Conservation (phyloP, 2,113 vertebrate species). For the Ginglymostoma cirratum region DNA sequence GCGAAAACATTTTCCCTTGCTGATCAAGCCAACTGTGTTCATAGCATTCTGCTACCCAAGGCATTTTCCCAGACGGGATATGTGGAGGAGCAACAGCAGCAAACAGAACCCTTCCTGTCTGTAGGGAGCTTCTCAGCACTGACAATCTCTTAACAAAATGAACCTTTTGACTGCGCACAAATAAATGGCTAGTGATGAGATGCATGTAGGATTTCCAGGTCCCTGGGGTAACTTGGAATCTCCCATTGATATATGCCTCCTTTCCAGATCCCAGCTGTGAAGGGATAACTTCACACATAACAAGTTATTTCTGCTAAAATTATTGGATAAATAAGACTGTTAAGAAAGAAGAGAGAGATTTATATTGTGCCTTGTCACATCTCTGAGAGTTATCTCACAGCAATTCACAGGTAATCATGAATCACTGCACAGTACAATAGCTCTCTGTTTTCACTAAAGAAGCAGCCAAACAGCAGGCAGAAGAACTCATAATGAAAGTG, state of each 20-base stretch:
- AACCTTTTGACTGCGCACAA: not conserved
- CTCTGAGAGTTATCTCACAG: not conserved
- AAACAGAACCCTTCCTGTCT: not conserved
- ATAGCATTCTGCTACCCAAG: not conserved
- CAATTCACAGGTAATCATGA: not conserved
- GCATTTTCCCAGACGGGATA: constrained; percentile 26
- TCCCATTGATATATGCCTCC: not conserved
- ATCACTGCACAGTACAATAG: not conserved
- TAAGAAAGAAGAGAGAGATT: not conserved
- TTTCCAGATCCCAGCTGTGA: not conserved
- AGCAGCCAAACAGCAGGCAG: not conserved
- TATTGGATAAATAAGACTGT: not conserved
- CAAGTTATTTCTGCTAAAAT: not conserved
- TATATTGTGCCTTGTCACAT: not conserved
- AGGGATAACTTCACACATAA: not conserved
- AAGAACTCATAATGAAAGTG: not conserved
- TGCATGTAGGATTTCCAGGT: not conserved
- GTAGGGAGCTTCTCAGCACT: not conserved
- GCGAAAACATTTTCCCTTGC: constrained; percentile 23
- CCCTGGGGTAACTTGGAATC: not conserved
- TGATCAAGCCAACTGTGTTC: constrained; percentile 13
- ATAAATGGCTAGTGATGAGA: not conserved
- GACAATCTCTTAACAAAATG: not conserved
- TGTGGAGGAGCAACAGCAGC: not conserved
- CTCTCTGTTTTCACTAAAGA: not conserved